Evolutionary conservation across 2,888 invertebrate genomes (phyloP), one percentile per base, ranked within the genome.

Genomic region (Panzeria rudis): DNA sequence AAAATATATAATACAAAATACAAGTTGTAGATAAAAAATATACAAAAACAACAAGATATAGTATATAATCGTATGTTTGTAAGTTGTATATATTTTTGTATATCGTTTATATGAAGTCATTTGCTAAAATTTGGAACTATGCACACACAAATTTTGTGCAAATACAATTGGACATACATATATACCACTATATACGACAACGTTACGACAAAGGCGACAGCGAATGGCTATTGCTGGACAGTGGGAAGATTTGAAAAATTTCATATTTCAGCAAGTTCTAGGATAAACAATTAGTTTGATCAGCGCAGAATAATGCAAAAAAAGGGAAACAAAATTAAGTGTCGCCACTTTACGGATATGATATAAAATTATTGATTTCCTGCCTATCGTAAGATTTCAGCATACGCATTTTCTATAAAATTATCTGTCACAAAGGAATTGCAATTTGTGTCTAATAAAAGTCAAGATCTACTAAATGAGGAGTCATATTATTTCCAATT

Each of bases 111-210:
- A 89, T 91, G 88, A 90, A 91, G 91, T 90, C 90, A 89, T 91
- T 90, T 91, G 90, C 88, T 87, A 88, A 89, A 90, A 89, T 88
- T 88, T 87, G 87, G 87, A 86, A 86, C 87, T 88, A 88, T 86
- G 86, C 87, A 69, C 86, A 86, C 86, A 84, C 83, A 86, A 81
- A 83, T 81, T 66, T 29, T 71, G 61, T 83, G 29, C 54, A 35
- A 72, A 9, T 52, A 64, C 56, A 73, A 50, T 20, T 61, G 47
- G 75, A 44, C 62, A 68, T 52, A 62, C 66, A 20, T 50, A 50
- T 17, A 41, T 56, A 35, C n/a, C 15, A 44, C 0, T 77, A 44
- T 47, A 66, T 44, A 77, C 35, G 66, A 77, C 20, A 56, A 25
- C 25, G 13, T 50, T 64, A 50, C 38, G 6, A 17, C 73, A 35